Base-by-base conservation (phyloP, 2,113 vertebrate species). In the Megalops atlanticus region DNA sequence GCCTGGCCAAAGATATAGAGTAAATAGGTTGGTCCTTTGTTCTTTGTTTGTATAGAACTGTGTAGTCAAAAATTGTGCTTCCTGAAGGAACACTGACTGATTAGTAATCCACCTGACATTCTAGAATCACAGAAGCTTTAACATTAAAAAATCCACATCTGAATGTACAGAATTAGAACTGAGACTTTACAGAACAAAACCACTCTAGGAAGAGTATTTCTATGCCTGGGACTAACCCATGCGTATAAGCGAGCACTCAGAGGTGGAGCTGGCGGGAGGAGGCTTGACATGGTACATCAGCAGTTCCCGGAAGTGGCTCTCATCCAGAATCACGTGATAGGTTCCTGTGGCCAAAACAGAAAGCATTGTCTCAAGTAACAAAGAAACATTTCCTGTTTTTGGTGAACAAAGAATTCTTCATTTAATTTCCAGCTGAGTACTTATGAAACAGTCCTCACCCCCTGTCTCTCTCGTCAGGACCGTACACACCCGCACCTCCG, bases 241-340 rank as follows among this genome's bases (percentile, higher is more conserved):
- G 71, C 98, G 97, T 91, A 99, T 99, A 71, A 99, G 94, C 18
- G 98, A 99, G 84, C 97, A 98, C 82, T 99, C 98, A 0, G 97
- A 96, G 35, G 92, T 94, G 35, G 94, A 95, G 89, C 93, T 96
- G 85, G 96, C 95, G 18, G 98, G 97, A 40, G 97, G 97, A 41
- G 98, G 98, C 80, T 95, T 97, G 82, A 99, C 95, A 33, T 99
- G 97, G 82, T 95, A 93, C 88, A 94, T 95, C 72, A 99, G 90
- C 77, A 99, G 89, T 27, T 99, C 97, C 84, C 94, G 98, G 81
- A 96, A 99, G 91, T 99, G 98, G 79, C 93, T 92, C 94, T 99
- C 98, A 80, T 99, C 98, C 92, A 99, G 93, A 90, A 99, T 99
- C 49, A 99, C 95, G 0, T 96, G 95, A 89, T 99, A 99, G 0